Evolutionary conservation across 2,888 invertebrate species (phyloP), one percentile per base, ranked within the genome.

Genomic region (Formica aserva): DNA sequence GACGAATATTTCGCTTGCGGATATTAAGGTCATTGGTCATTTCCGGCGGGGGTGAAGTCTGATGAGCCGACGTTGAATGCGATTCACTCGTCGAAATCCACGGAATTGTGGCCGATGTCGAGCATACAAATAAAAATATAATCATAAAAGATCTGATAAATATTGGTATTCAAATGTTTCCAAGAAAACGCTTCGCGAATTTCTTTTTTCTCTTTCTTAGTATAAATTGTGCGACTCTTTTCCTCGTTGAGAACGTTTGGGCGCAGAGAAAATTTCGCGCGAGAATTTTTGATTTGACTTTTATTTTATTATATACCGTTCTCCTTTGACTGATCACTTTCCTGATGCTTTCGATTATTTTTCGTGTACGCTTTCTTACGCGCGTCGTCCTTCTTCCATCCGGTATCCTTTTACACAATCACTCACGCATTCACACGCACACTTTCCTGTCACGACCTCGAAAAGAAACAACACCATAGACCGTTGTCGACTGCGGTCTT

Each of bases 81-180:
- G 88, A 55, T 66, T 65, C 78, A 65, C 13, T 62, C 48, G 65
- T 65, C 84, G 71, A 65, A n/a, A 65, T 86, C 48, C 82, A 77
- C 81, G 84, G 71, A 82, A 83, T 76, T 72, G 83, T 78, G 71
- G 75, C 78, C 71, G 32, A 80, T 82, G 8, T 52, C 18, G 75
- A 67, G 18, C 57, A 57, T 57, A 78, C 41, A 77, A 65, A 69
- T 67, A 29, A 77, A 84, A 84, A 83, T 84, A 67, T 72, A 83
- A 84, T 62, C 76, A 66, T 71, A 88, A 83, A 78, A 81, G 80
- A 77, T 84, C 82, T 82, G 77, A 87, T 88, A 77, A 86, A 89
- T 94, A 94, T 94, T 94, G 94, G 94, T 94, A 94, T 94, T 94
- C 94, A 94, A 94, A 94, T 94, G 94, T 94, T 91, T 91, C 71